Percentiles rank a stretch among this genome's conserved stretches.
phyloP scores from a whole-genome alignment of 2,797 vertebrate genomes.

The Megalops cyprinoides region DNA sequence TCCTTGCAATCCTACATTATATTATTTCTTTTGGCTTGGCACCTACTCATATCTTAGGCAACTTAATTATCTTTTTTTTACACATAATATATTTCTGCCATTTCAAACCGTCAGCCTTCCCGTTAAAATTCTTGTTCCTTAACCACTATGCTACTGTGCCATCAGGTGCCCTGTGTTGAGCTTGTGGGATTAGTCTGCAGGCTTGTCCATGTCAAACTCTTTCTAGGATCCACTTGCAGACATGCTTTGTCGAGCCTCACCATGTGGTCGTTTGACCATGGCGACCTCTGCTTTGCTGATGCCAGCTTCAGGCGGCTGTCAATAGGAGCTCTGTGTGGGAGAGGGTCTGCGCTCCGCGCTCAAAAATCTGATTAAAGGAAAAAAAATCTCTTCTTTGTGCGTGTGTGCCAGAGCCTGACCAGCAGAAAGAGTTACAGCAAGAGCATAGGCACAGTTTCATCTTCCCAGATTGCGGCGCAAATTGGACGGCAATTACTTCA shows the following conservation, averaged over 20 bases:
- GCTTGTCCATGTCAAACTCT: neutral
- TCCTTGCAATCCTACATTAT: too few species aligned
- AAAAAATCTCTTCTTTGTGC: neutral
- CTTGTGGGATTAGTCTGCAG: too few species aligned
- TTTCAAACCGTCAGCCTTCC: too few species aligned
- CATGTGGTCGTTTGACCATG: neutral
- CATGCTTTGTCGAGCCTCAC: neutral
- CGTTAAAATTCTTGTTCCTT: too few species aligned
- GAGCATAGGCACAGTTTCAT: neutral
- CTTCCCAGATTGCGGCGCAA: neutral
- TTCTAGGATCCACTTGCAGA: neutral
- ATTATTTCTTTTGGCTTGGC: too few species aligned
- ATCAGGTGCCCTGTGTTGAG: too few species aligned
- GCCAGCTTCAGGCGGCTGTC: neutral
- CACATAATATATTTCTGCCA: too few species aligned
- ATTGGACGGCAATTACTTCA: constrained; percentile 2
- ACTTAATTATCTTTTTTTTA: too few species aligned
- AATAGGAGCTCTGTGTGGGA: neutral
- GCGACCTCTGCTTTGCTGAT: neutral
- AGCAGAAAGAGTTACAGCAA: neutral
- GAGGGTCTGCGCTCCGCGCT: neutral
- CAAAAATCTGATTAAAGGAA: neutral
- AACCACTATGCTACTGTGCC: too few species aligned
- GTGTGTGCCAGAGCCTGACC: neutral
- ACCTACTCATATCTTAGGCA: too few species aligned